A percentile compares a stretch with the other conserved stretches of the same genome.
phyloP scores from a whole-genome alignment of 2,888 invertebrate species.

The Carabus problematicus region DNA sequence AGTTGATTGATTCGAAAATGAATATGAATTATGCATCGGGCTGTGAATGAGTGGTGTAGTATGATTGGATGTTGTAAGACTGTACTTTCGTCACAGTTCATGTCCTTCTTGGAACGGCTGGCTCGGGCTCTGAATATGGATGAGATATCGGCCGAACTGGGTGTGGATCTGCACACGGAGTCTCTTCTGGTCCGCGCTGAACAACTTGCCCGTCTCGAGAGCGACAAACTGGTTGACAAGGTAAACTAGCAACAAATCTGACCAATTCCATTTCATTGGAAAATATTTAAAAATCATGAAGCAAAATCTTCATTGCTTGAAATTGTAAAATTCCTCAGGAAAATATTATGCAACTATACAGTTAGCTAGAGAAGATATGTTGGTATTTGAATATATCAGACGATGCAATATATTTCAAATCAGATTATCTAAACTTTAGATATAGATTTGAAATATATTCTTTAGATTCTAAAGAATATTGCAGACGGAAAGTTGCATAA shows the following conservation, averaged over 20 bases:
- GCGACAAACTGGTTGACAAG: slow-evolving; percentile 84
- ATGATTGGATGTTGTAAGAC: too few relatives aligned
- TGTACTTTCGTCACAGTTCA: slow-evolving; percentile 66
- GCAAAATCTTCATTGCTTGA: too few relatives aligned
- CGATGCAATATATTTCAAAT: too few relatives aligned
- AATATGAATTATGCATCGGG: background rate
- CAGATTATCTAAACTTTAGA: too few relatives aligned
- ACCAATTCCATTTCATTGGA: slow-evolving; percentile 7
- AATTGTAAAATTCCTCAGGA: too few relatives aligned
- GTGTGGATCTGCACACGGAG: slow-evolving; percentile 83
- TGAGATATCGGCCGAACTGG: slow-evolving; percentile 80
- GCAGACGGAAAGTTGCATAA: too few relatives aligned
- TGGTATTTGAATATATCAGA: too few relatives aligned
- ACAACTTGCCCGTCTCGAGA: slow-evolving; percentile 80
- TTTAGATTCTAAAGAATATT: too few relatives aligned
- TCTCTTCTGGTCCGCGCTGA: slow-evolving; percentile 85
- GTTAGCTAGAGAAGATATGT: too few relatives aligned
- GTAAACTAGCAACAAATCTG: slow-evolving; percentile 60
- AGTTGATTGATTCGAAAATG: background rate
- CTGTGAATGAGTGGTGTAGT: background rate
- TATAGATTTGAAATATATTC: too few relatives aligned
- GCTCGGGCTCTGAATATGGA: slow-evolving; percentile 86
- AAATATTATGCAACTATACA: too few relatives aligned
- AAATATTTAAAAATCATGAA: slow-evolving; percentile 27
- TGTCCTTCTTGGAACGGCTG: slow-evolving; percentile 83